phyloP scores from a whole-genome alignment of 2,797 vertebrate genomes.

The Heteromormyrus szaboi region DNA sequence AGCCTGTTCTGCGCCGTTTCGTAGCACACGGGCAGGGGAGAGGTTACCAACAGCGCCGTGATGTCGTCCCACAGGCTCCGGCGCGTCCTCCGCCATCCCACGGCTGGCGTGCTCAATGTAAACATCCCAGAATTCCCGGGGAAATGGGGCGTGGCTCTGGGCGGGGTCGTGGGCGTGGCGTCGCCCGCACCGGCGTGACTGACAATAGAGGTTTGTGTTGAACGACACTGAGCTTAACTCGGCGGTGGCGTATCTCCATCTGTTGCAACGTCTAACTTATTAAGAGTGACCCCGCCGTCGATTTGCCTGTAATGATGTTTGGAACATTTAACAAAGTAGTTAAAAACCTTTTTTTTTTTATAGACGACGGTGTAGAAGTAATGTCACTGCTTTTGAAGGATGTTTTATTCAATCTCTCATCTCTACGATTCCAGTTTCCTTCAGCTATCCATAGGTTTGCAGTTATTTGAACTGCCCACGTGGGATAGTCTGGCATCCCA shows the following conservation, averaged over 20 bases:
- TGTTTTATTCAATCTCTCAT: not conserved
- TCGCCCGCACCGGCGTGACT: not conserved
- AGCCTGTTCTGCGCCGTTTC: not conserved
- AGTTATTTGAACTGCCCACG: not conserved
- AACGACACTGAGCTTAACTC: not conserved
- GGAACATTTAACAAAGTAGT: not conserved
- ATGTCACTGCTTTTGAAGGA: not conserved
- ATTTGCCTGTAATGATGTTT: not conserved
- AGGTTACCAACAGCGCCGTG: not conserved
- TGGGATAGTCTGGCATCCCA: not conserved
- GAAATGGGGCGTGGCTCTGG: conserved; percentile 34
- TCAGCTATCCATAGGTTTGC: not conserved
- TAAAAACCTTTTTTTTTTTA: not conserved
- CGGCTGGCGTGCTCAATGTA: conserved; percentile 57
- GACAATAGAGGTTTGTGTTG: not conserved
- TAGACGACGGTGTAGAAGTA: not conserved
- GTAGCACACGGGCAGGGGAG: not conserved
- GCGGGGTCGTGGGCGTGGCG: not conserved
- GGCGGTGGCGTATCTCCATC: not conserved
- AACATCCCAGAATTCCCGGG: conserved; percentile 61
- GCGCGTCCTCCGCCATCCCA: conserved; percentile 39
- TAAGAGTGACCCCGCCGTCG: not conserved
- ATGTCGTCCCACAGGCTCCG: not conserved
- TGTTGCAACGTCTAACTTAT: not conserved
- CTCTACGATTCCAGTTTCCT: not conserved